These are phyloP conservation scores for Cettia cetti DNA, from an alignment of 2,113 vertebrate genomes.

Conservation along the genomic window DNA sequence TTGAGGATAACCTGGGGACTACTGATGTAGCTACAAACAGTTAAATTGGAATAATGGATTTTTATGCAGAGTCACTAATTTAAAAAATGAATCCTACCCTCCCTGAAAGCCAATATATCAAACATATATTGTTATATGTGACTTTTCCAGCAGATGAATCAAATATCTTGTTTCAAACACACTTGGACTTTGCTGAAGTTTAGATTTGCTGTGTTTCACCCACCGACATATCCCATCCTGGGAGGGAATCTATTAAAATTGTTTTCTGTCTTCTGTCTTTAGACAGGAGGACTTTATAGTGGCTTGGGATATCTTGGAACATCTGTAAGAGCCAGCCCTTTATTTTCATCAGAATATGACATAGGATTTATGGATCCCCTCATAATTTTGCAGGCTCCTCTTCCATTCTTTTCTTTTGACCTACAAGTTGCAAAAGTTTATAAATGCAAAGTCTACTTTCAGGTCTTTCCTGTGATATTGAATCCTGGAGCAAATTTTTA, in stretches of 20 bases:
- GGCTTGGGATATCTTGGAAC: neutral
- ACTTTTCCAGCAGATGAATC: neutral
- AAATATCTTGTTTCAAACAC: neutral
- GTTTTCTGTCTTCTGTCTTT: neutral
- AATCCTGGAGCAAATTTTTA: neutral
- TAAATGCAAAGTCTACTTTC: neutral
- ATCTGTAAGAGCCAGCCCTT: neutral
- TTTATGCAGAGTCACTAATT: neutral
- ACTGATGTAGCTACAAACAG: neutral
- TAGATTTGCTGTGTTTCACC: neutral
- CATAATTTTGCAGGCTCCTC: neutral
- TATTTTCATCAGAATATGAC: neutral
- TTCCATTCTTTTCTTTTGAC: neutral
- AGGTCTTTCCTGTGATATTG: neutral
- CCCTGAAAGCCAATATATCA: neutral
- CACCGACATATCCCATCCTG: neutral
- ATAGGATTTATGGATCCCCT: neutral
- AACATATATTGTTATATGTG: neutral
- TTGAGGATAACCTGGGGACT: neutral
- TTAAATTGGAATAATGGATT: neutral
- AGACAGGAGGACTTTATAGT: neutral
- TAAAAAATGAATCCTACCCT: neutral
- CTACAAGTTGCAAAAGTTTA: neutral
- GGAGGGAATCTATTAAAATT: neutral
- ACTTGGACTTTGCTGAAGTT: neutral